Base-by-base conservation (phyloP, 2,113 vertebrate genomes). In the Forbesichthys papilliferus region DNA sequence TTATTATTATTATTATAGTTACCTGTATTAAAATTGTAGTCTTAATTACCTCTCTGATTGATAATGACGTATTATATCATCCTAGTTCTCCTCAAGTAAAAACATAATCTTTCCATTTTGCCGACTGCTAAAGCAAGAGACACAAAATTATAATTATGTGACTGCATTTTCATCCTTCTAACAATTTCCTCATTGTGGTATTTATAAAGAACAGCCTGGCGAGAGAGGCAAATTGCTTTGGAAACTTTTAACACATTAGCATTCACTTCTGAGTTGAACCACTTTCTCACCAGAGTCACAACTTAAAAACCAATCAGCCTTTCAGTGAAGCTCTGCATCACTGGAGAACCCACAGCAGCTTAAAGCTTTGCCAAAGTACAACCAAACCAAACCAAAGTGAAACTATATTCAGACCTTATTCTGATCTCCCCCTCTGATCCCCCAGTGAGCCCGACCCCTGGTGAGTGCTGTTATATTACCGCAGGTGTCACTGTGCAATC, bases 221-320 rank as follows among this genome's bases (percentile, higher is more conserved):
- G 53, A 18, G 63, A 18, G 54, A 14, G 13, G 46, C 27, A 66
- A 63, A 80, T 71, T 48, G 36, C 48, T 51, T 52, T n/a, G 27
- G 34, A 51, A 64, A 71, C 33, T 55, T 27, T 34, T 66, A 36
- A 66, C 33, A 54, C 36, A 27, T 54, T 61, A 52, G 64, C 34
- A 66, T 66, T 27, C 51, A 12, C 73, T 71, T 80, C 71, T 76
- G 61, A 81, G 68, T 56, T 18, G 51, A 64, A 84, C 84, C 75
- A 84, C 69, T 70, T 73, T 79, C 87, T 87, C n/a, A 53, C 33
- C 58, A 33, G 34, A 18, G 20, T 27, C 8, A 56, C 42, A 27
- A 57, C 59, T 57, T 68, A 5, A 56, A 64, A 62, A 69, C 36
- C 42, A 42, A 55, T 77, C 9, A 47, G 48, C 33, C 66, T 33